A percentile compares a stretch with the other conserved stretches of the same genome.
These are phyloP conservation scores for Epinephelus fuscoguttatus DNA, from an alignment of 2,113 vertebrate species.

Conservation along the genomic window DNA sequence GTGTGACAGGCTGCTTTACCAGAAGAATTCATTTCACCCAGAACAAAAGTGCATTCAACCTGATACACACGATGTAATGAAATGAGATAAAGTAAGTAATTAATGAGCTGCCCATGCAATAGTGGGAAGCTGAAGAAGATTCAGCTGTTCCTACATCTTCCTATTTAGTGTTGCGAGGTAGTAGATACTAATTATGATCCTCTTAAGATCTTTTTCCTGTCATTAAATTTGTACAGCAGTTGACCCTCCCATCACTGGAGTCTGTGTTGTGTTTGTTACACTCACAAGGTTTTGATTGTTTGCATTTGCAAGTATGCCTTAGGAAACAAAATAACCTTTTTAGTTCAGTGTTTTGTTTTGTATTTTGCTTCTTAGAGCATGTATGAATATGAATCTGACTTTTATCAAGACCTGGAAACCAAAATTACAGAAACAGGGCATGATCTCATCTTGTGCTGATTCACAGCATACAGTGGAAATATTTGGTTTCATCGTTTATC, in stretches of 20 bases:
- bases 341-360: not conserved
- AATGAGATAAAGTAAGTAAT: not conserved
- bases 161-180: not conserved
- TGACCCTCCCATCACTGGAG: not conserved
- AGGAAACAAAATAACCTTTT: not conserved
- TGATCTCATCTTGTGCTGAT: not conserved
- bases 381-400: not conserved
- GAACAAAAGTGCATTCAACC: constrained; percentile 25
- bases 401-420: constrained; percentile 27
- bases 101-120: constrained; percentile 7
- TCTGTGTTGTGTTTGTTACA: constrained; percentile 20
- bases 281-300: constrained; percentile 17
- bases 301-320: constrained; percentile 21
- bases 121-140: constrained; percentile 11
- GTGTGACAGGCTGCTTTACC: constrained; percentile 15
- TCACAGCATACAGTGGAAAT: not conserved
- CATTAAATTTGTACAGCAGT: not conserved
- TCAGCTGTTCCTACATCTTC: not conserved
- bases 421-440: not conserved
- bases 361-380: not conserved
- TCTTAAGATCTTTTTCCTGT: not conserved
- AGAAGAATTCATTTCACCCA: constrained; percentile 22
- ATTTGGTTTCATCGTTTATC: not conserved
- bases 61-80: constrained; percentile 9
- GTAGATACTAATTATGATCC: not conserved